Conservation (phyloP, 2,888 invertebrate genomes). For the Exephanes ischioxanthus region DNA sequence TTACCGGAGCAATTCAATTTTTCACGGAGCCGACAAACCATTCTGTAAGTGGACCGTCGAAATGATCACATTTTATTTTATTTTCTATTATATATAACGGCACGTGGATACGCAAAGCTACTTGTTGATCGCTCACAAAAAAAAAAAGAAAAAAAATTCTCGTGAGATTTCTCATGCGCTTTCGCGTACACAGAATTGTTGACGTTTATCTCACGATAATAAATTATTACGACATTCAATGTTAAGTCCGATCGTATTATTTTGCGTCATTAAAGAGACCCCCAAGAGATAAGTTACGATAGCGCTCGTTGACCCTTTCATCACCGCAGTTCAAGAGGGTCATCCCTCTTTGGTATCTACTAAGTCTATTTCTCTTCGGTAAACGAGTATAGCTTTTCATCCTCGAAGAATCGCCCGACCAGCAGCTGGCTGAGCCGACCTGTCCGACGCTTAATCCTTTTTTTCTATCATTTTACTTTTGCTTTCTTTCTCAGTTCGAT, state of each 20-base stretch:
- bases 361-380: constrained; percentile 33
- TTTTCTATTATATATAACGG: not conserved
- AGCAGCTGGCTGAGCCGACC: not conserved
- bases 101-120: constrained; percentile 2
- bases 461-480: not conserved
- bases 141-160: not conserved
- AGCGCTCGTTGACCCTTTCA: constrained; percentile 66
- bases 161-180: not conserved
- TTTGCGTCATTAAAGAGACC: constrained; percentile 60
- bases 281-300: constrained; percentile 70
- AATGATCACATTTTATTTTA: not conserved
- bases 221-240: constrained; percentile 60
- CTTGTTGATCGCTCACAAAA: constrained; percentile 20
- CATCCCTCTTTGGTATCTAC: constrained; percentile 25
- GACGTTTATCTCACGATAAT: constrained; percentile 21
- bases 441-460: not conserved
- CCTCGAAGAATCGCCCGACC: not conserved
- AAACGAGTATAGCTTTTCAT: constrained; percentile 1
- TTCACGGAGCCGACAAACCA: not conserved
- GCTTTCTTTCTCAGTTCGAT: not conserved
- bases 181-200: not conserved
- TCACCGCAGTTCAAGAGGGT: constrained; percentile 62
- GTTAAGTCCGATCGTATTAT: constrained; percentile 41
- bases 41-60: not conserved
- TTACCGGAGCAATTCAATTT: not conserved